These are phyloP conservation scores for Piezodorus guildinii DNA, from an alignment of 1,140 invertebrate genomes.

Conservation along the genomic window DNA sequence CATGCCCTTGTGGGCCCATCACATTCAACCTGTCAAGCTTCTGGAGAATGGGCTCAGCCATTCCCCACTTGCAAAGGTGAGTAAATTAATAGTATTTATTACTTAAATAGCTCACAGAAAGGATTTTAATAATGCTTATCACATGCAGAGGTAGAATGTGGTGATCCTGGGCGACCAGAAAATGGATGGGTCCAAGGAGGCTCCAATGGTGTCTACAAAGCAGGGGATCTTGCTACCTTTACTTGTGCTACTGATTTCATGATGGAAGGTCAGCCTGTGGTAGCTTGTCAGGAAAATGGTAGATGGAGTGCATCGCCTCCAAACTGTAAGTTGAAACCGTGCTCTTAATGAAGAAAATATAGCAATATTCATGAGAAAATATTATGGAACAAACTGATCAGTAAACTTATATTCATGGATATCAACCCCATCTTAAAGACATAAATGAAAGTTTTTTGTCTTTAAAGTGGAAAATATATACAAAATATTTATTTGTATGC, in stretches of 20 bases:
- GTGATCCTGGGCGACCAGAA: slow-evolving; percentile 44
- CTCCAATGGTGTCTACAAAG: slow-evolving; percentile 55
- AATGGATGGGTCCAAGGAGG: slow-evolving; percentile 45
- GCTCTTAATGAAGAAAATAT: too few relatives aligned
- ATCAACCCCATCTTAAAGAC: too few relatives aligned
- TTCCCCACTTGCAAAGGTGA: slow-evolving; percentile 61
- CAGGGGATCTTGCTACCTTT: slow-evolving; percentile 72
- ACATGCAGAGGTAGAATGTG: not conserved
- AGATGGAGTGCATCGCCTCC: slow-evolving; percentile 72
- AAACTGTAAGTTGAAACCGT: slow-evolving; percentile 50
- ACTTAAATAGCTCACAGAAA: not conserved
- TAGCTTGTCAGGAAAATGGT: slow-evolving; percentile 78
- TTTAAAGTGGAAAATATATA: too few relatives aligned
- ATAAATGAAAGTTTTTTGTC: too few relatives aligned
- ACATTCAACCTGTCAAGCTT: slow-evolving; percentile 61
- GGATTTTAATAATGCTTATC: not conserved
- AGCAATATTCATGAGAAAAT: too few relatives aligned
- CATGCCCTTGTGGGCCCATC: slow-evolving; percentile 63
- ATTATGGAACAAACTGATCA: too few relatives aligned
- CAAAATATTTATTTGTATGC: too few relatives aligned
- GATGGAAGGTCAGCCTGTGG: slow-evolving; percentile 71
- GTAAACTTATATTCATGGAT: too few relatives aligned
- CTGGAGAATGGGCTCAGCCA: slow-evolving; percentile 65
- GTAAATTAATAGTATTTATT: slow-evolving; percentile 25
- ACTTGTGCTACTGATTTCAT: slow-evolving; percentile 78